phyloP scores from a whole-genome alignment of 2,888 invertebrate species.

The Capitulum mitella region DNA sequence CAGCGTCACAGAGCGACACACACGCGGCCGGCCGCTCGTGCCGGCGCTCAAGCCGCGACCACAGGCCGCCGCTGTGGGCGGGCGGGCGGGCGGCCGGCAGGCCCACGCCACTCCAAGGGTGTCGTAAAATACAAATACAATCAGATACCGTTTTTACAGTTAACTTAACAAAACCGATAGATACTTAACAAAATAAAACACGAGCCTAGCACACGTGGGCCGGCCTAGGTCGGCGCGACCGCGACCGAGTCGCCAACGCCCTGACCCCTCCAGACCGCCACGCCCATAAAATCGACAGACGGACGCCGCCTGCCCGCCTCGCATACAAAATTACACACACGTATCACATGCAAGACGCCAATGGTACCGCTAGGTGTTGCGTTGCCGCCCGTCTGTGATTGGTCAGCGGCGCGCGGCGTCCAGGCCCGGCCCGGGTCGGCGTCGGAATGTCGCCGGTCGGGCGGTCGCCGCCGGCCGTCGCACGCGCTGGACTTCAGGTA shows the following conservation, averaged over 20 bases:
- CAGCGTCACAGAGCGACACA: neutral
- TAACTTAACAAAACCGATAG: slow-evolving; percentile 22
- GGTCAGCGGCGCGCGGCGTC: neutral
- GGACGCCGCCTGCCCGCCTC: neutral
- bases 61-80: too few species aligned
- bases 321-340: slow-evolving; percentile 3
- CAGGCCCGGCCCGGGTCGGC: neutral
- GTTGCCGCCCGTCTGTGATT: neutral
- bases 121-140: slow-evolving; percentile 21
- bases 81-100: neutral
- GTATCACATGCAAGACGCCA: slow-evolving; percentile 6
- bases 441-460: neutral
- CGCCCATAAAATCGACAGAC: neutral
- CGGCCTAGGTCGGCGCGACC: too few species aligned
- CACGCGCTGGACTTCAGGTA: neutral
- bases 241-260: neutral
- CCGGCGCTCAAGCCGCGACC: too few species aligned
- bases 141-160: slow-evolving; percentile 21
- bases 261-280: neutral
- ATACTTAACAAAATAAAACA: slow-evolving; percentile 23
- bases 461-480: neutral
- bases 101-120: neutral
- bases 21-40: too few species aligned
- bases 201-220: neutral
- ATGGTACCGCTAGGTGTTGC: neutral